These are phyloP conservation scores for Leucoraja erinaceus DNA, from an alignment of 2,113 vertebrate genomes.

Conservation along the genomic window DNA sequence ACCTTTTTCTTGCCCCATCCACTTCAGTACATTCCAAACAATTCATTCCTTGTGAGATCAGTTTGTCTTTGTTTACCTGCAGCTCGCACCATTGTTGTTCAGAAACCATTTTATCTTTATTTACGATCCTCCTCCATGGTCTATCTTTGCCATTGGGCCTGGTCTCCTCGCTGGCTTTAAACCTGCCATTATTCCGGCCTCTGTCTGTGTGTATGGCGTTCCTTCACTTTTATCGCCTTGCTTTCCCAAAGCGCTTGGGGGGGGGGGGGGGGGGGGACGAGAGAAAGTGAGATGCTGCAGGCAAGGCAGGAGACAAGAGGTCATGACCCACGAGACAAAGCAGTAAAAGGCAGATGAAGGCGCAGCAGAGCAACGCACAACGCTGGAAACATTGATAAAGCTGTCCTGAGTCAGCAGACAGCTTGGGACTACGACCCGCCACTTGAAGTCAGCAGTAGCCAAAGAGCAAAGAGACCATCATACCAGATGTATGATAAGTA, in stretches of 20 bases:
- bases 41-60: background rate
- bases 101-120: background rate
- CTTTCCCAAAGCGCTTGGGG: background rate
- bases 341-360: conserved; percentile 29
- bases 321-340: conserved; percentile 22
- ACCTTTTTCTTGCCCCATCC: background rate
- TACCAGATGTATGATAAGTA: conserved; percentile 6
- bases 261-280: background rate
- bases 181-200: background rate
- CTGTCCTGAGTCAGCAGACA: conserved; percentile 27
- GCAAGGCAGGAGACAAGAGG: conserved; percentile 6
- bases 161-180: too few species aligned
- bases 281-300: conserved; percentile 10
- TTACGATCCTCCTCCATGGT: background rate
- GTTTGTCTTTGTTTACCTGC: background rate
- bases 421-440: background rate
- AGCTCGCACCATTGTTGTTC: too few species aligned
- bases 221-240: background rate
- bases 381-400: conserved; percentile 20
- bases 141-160: background rate
- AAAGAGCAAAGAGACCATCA: background rate
- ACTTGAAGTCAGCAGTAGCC: conserved; percentile 1
- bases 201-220: background rate
- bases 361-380: background rate
- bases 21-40: background rate